Evolutionary conservation across 2,888 invertebrate species (phyloP).

Genomic region (Agrilus biguttatus): DNA sequence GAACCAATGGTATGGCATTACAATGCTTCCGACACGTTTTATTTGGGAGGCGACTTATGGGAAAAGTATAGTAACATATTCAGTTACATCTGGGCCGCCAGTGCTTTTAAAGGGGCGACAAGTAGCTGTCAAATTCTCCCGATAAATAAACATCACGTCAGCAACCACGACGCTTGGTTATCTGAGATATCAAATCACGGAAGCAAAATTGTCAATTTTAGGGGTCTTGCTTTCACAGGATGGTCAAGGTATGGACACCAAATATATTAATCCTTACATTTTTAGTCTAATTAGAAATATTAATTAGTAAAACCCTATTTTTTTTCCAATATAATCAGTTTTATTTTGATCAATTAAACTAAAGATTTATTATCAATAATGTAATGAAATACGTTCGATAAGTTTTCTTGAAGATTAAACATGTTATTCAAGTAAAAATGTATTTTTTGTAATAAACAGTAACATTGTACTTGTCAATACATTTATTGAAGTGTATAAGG

Average conservation of each 20-base stretch:
- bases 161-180: slow-evolving; percentile 65
- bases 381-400: too few relatives aligned
- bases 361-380: too few relatives aligned
- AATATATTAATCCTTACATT: too few relatives aligned
- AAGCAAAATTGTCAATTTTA: slow-evolving; percentile 38
- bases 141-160: slow-evolving; percentile 52
- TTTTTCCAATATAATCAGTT: slow-evolving; percentile 3
- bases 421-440: too few relatives aligned
- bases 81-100: slow-evolving; percentile 59
- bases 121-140: slow-evolving; percentile 56
- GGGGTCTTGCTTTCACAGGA: slow-evolving; percentile 54
- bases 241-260: slow-evolving; percentile 46
- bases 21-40: slow-evolving; percentile 39
- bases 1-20: slow-evolving; percentile 61
- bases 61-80: slow-evolving; percentile 52
- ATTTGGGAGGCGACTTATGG: slow-evolving; percentile 40
- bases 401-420: too few relatives aligned
- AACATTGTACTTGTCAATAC: too few relatives aligned
- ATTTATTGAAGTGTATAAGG: too few relatives aligned
- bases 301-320: too few relatives aligned
- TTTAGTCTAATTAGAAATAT: too few relatives aligned
- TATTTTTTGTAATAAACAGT: too few relatives aligned
- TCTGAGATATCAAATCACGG: slow-evolving; percentile 36
- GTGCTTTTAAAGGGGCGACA: slow-evolving; percentile 78
- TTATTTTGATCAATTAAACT: neutral